These are phyloP conservation scores for Harpagus bidentatus DNA, from an alignment of 2,113 vertebrate species.

Conservation along the genomic window DNA sequence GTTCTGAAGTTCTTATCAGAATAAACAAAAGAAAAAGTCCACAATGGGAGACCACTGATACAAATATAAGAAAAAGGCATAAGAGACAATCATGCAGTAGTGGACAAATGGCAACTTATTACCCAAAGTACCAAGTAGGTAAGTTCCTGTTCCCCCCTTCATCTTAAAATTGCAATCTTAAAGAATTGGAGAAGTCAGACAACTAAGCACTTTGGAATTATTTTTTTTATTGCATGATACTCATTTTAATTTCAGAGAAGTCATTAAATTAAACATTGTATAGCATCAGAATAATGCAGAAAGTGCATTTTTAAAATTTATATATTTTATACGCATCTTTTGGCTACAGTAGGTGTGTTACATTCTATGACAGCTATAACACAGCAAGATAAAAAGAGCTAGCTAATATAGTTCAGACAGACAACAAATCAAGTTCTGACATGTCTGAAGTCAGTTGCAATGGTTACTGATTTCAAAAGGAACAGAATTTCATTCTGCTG, in stretches of 20 bases:
- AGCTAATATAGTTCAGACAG: not conserved
- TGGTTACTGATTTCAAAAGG: not conserved
- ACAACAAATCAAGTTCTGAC: not conserved
- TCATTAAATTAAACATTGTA: not conserved
- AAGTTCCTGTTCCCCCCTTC: conserved; percentile 76
- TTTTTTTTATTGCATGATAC: not conserved
- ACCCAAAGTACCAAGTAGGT: conserved; percentile 90
- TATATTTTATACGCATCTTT: not conserved
- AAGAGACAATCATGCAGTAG: conserved; percentile 83
- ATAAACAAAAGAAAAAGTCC: conserved; percentile 77
- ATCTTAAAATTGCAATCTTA: conserved; percentile 54
- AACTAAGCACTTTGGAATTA: not conserved
- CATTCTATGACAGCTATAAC: not conserved
- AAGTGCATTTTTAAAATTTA: not conserved
- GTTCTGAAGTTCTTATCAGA: conserved; percentile 68
- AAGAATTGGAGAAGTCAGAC: not conserved
- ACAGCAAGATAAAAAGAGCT: not conserved
- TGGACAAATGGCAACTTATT: conserved; percentile 85
- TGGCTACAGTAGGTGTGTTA: not conserved
- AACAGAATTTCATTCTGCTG: not conserved
- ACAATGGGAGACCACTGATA: conserved; percentile 74
- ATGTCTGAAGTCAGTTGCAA: not conserved
- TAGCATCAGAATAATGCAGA: not conserved
- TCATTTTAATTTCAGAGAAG: not conserved
- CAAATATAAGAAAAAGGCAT: conserved; percentile 79